phyloP scores from a whole-genome alignment of 2,888 invertebrate species.

The Agonum fuliginosum region DNA sequence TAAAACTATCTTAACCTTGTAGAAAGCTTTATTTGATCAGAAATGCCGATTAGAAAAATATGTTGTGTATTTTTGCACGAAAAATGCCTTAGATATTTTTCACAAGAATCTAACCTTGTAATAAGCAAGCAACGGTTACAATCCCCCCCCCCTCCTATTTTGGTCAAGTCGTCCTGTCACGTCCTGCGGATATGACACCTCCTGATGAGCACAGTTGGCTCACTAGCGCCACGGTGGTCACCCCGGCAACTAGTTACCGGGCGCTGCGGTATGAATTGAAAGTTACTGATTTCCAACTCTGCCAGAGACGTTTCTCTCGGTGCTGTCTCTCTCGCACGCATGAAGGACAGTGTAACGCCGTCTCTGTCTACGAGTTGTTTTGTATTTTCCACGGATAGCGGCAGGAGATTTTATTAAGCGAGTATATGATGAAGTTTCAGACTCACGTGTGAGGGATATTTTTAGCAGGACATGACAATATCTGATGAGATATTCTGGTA shows the following conservation, averaged over 20 bases:
- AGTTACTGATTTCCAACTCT: constrained; percentile 48
- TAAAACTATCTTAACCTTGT: no score
- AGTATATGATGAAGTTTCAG: constrained; percentile 39
- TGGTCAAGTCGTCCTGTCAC: no score
- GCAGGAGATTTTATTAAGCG: constrained; percentile 35
- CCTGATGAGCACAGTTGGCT: constrained; percentile 41
- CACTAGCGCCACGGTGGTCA: constrained; percentile 49
- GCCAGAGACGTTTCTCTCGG: constrained; percentile 1
- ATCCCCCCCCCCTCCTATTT: background rate
- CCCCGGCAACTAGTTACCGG: constrained; percentile 27
- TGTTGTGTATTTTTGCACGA: no score
- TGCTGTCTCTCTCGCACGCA: background rate
- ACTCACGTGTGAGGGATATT: background rate
- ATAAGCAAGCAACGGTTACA: constrained; percentile 1
- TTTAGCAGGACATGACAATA: no score
- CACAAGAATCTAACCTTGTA: background rate
- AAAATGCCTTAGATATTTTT: no score
- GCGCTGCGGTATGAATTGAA: constrained; percentile 43
- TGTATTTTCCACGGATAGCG: constrained; percentile 26
- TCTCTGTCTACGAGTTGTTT: constrained; percentile 9
- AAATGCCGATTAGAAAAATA: no score
- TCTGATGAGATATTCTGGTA: no score
- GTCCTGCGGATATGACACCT: constrained; percentile 51
- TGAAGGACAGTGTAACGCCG: background rate
- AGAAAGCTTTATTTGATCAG: no score